Base-by-base conservation (phyloP, 1,140 invertebrate species). In the Hetaerina americana region DNA sequence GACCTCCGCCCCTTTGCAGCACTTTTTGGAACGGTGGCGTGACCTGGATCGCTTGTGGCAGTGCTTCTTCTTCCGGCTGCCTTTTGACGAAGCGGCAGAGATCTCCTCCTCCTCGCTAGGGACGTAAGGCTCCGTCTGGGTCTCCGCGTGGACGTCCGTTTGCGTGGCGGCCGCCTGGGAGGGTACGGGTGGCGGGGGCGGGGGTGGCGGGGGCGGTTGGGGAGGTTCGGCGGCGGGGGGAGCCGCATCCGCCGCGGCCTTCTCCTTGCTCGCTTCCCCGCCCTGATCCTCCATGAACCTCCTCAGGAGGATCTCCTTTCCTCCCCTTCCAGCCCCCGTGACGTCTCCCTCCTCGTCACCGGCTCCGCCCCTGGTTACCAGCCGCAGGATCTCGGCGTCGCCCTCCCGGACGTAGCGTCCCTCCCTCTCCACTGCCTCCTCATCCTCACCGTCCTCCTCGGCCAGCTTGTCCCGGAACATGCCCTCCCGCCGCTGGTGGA, bases 401-500 rank as follows among this genome's bases (percentile, higher is more conserved):
- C 91, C 92, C 77, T 93, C 90, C 76, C 90, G 87, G 26, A 91
- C 91, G 77, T 90, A 92, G 75, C 88, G 86, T 75, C 90, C 88
- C 75, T 92, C 89, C 40, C 89, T 80, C 22, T 57, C 40, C 1
- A n/a, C 40, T 10, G 22, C 3, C 22, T 57, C 40, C 22, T 57
- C 40, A 1, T 57, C 40, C 22, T 57, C 40, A 18, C 22, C 40
- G 40, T 57, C 40, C 22, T 57, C 40, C 22, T 57, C 40, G 3
- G 40, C 40, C 15, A 57, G 22, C 40, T 57, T 57, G 15, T n/a
- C 40, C 3, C 15, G 40, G 22, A 57, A n/a, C 3, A 57, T 18
- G 2, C 15, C 40, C 15, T 57, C 40, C 10, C 40, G 15, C 3
- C 40, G 40, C n/a, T n/a, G n/a, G n/a, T n/a, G n/a, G n/a, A n/a